Evolutionary conservation across 2,797 vertebrate species (phyloP).

Genomic region (Sebastes elongatus): DNA sequence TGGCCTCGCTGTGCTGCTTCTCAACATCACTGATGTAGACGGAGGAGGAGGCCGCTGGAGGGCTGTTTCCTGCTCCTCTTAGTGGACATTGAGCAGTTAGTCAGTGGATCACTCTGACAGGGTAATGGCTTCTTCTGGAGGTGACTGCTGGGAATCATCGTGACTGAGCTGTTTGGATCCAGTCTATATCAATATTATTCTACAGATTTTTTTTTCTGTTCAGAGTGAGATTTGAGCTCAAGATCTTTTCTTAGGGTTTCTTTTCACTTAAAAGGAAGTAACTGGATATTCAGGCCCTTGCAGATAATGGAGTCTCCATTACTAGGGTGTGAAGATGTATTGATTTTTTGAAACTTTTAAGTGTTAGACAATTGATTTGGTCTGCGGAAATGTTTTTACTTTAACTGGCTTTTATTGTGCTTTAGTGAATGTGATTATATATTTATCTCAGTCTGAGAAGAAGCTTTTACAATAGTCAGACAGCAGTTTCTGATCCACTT

Average conservation of each 20-base stretch:
- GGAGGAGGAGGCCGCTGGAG: not conserved
- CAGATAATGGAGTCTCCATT: not conserved
- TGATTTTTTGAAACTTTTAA: not conserved
- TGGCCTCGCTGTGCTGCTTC: not conserved
- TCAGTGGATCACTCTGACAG: conserved; percentile 45
- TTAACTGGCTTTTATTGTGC: not conserved
- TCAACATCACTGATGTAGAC: not conserved
- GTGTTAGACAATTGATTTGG: not conserved
- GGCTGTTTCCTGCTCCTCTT: not conserved
- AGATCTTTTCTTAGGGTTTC: not conserved
- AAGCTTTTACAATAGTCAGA: not conserved
- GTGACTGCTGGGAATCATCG: not conserved
- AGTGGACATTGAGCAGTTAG: conserved; percentile 21
- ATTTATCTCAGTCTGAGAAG: not conserved
- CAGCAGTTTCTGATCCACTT: not conserved
- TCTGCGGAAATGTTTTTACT: not conserved
- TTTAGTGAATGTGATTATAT: not conserved
- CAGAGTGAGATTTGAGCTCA: not conserved
- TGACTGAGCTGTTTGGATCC: not conserved
- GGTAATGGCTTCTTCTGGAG: conserved; percentile 15
- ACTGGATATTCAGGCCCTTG: not conserved
- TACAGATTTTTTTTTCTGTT: not conserved
- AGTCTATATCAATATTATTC: not conserved
- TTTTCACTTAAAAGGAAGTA: not conserved
- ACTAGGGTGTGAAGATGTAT: not conserved